Evolutionary conservation across 2,797 vertebrate species (phyloP).

Genomic region (Jordanella pulchra): DNA sequence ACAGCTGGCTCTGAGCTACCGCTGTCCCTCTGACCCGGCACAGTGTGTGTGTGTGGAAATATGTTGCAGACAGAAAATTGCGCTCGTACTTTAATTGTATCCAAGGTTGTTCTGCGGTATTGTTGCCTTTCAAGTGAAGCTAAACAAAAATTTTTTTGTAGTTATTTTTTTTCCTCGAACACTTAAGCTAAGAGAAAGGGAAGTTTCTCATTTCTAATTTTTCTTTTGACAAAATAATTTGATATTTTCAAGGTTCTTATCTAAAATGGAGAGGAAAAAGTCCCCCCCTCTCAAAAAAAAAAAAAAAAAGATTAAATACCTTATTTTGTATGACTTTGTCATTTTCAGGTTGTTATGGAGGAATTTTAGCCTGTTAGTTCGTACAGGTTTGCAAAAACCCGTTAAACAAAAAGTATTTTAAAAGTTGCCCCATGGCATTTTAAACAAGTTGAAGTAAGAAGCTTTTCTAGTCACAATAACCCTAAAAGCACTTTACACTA

Average conservation of each 20-base stretch:
- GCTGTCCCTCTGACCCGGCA: conserved; percentile 88
- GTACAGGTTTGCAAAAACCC: not conserved
- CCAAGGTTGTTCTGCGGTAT: conserved; percentile 21
- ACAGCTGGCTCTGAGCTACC: conserved; percentile 96
- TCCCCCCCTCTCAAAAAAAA: too few species aligned
- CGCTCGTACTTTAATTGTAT: conserved; percentile 37
- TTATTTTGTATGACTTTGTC: not conserved
- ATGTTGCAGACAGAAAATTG: conserved; percentile 26
- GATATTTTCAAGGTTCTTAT: not conserved
- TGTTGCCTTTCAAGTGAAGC: conserved; percentile 13
- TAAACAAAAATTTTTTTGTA: conserved; percentile 8
- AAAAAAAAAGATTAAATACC: not conserved
- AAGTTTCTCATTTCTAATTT: not conserved
- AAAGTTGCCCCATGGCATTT: not conserved
- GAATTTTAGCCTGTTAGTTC: not conserved
- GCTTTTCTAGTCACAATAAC: too few species aligned
- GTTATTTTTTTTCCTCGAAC: not conserved
- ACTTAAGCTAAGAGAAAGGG: not conserved
- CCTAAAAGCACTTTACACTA: too few species aligned
- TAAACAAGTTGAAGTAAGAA: too few species aligned
- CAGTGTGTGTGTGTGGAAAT: conserved; percentile 35
- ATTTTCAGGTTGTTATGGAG: not conserved
- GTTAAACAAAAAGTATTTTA: not conserved
- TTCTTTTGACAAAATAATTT: too few species aligned
- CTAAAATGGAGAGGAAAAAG: not conserved